Conservation (phyloP, 2,888 invertebrate genomes). For the Xestoiulus laeticollis region DNA sequence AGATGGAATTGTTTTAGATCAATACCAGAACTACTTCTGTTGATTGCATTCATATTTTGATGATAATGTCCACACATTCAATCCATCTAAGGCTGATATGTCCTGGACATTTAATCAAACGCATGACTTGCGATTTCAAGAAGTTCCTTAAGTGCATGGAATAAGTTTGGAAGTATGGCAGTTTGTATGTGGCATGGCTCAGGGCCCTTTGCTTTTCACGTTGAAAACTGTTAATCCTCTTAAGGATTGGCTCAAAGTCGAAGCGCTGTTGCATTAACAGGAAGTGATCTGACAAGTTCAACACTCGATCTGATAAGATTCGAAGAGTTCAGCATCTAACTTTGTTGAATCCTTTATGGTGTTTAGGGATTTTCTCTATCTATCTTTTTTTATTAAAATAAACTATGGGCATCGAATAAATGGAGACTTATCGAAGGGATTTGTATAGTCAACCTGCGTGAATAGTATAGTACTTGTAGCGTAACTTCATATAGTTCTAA, state of each 20-base stretch:
- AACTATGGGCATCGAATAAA: slow-evolving; percentile 19
- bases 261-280: neutral
- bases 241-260: neutral
- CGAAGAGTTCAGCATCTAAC: neutral
- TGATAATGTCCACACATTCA: neutral
- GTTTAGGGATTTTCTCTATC: slow-evolving; percentile 15
- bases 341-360: neutral
- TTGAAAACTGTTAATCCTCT: slow-evolving; percentile 21
- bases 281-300: slow-evolving; percentile 34
- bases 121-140: slow-evolving; percentile 14
- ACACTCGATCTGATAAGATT: slow-evolving; percentile 1
- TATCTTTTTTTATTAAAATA: neutral
- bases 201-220: neutral
- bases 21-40: neutral
- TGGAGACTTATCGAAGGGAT: neutral
- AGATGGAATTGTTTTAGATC: neutral
- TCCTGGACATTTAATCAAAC: slow-evolving; percentile 17
- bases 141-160: slow-evolving; percentile 16
- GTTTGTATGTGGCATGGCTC: neutral
- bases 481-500: neutral
- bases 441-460: neutral
- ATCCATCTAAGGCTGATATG: neutral
- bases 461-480: neutral
- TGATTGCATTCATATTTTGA: neutral
- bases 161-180: neutral